Conservation (phyloP, 2,113 vertebrate genomes). For the Pedetes capensis region DNA sequence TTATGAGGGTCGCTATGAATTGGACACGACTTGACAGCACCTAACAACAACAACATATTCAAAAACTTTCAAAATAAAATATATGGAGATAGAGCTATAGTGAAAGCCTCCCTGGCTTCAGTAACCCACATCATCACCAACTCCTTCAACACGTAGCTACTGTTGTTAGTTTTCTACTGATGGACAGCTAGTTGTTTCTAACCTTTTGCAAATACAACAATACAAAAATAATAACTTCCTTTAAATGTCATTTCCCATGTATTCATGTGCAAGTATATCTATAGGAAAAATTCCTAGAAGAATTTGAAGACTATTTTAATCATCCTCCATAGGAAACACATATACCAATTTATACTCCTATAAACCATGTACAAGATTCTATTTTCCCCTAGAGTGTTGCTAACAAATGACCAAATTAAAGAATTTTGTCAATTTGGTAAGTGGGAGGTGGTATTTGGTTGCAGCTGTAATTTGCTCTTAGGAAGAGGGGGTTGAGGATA, state of each 20-base stretch:
- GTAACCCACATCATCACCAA: background rate
- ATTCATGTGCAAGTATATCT: background rate
- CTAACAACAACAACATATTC: too few relatives aligned
- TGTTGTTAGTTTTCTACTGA: background rate
- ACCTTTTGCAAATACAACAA: background rate
- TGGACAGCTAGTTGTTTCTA: background rate
- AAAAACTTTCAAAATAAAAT: constrained; percentile 31
- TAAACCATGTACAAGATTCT: background rate
- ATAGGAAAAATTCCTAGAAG: background rate
- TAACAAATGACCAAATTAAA: constrained; percentile 3
- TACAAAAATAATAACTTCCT: background rate
- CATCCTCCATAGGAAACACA: background rate
- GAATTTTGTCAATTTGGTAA: background rate
- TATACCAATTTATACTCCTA: background rate
- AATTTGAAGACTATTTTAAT: constrained; percentile 1
- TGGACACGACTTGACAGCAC: too few relatives aligned
- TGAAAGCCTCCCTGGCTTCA: background rate
- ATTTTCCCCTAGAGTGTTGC: background rate
- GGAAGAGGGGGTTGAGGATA: background rate
- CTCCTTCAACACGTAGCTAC: background rate
- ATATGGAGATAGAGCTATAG: background rate
- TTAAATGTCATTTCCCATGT: background rate
- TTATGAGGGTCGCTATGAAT: too few relatives aligned
- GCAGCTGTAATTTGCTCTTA: background rate
- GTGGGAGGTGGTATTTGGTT: background rate